Evolutionary conservation across 2,888 invertebrate genomes (phyloP), one percentile per base, ranked within the genome.

Genomic region (Glyphotaelius pellucidus): DNA sequence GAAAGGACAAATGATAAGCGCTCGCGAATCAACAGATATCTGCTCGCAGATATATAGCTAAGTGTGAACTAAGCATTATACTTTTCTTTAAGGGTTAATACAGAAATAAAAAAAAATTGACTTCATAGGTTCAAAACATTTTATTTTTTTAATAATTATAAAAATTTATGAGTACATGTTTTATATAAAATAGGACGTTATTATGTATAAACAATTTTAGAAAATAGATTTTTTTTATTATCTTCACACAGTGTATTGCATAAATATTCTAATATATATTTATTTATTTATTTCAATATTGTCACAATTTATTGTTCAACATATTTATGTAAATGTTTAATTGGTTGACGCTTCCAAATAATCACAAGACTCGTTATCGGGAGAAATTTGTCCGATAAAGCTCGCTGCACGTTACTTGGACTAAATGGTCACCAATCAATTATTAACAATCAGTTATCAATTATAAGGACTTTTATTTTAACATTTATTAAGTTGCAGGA

Each of bases 121-220:
- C n/a, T 1, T 67, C 25, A 31, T 79, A 79, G 81, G 81, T 80
- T 90, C 80, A 89, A 89, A 90, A 91, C 52, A 52, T 80, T 91
- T 91, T 91, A 89, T 89, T 91, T 91, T 42, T 91, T 91, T 89
- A 80, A 67, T 81, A 42, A 91, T 80, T 88, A 91, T 91, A 91
- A 91, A 89, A 91, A 91, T 91, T 80, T 86, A 91, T 87, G 89
- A 91, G 80, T 91, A 91, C 91, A 91, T 80, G 84, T 90, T 90
- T 81, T 31, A n/a, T 67, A 84, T 90, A 90, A 81, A 83, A 90
- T 90, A 90, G 31, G 19, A 89, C 89, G 42, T 30, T 35, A 86
- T 47, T 35, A 83, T 83, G 19, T 35, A 83, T 35, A 83, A 35
- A 83, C 83, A 67, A 9, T n/a, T 67, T 67, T 67, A 83, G 25